Evolutionary conservation across 1,140 invertebrate genomes (phyloP).

Genomic region (Zaprionus gabonicus): DNA sequence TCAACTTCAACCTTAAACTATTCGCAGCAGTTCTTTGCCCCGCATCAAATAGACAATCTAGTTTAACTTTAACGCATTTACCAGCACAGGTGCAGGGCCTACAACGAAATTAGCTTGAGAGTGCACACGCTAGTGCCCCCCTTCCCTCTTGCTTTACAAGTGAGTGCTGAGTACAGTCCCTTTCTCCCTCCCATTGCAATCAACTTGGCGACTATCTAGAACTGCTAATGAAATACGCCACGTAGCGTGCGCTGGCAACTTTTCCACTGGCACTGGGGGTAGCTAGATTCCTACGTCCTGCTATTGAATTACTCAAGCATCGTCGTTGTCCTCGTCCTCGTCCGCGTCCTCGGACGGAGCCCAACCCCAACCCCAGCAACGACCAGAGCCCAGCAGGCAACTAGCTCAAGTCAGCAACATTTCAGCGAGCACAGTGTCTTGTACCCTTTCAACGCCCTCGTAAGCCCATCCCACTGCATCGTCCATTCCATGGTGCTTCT

Average conservation of each 20-base stretch:
- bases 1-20: slow-evolving; percentile 24
- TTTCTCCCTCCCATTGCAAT: slow-evolving; percentile 21
- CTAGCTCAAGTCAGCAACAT: slow-evolving; percentile 78
- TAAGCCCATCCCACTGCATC: slow-evolving; percentile 40
- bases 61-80: slow-evolving; percentile 13
- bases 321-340: slow-evolving; percentile 20
- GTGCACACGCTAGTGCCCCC: slow-evolving; percentile 18
- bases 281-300: slow-evolving; percentile 41
- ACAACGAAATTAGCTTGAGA: slow-evolving; percentile 49
- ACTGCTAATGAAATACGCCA: slow-evolving; percentile 80
- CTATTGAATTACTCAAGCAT: slow-evolving; percentile 80
- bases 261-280: slow-evolving; percentile 47
- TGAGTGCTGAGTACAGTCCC: neutral
- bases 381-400: slow-evolving; percentile 21
- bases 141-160: neutral
- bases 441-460: slow-evolving; percentile 72
- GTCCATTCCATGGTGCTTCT: slow-evolving; percentile 2
- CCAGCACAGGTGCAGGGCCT: slow-evolving; percentile 38
- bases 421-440: slow-evolving; percentile 69
- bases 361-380: neutral
- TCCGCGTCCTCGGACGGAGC: slow-evolving; percentile 2
- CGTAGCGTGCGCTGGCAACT: slow-evolving; percentile 67
- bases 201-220: slow-evolving; percentile 48
- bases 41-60: slow-evolving; percentile 66
- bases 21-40: slow-evolving; percentile 10